These are phyloP conservation scores for Poicephalus gulielmi DNA, from an alignment of 2,113 vertebrate species.

Conservation along the genomic window DNA sequence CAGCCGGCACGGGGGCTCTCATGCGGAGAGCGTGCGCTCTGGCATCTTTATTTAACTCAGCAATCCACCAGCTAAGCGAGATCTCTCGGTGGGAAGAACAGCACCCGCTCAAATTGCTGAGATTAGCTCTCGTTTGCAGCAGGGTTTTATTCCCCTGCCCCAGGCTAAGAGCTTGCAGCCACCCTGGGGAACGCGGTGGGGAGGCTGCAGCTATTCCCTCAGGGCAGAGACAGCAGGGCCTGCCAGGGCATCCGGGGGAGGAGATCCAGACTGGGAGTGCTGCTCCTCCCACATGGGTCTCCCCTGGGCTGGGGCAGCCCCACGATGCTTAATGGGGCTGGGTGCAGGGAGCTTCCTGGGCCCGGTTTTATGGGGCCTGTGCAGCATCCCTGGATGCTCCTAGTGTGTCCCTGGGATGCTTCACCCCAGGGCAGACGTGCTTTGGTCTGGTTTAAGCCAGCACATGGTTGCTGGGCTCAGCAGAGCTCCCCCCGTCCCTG, in stretches of 20 bases:
- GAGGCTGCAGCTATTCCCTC: not conserved
- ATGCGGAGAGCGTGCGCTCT: not conserved
- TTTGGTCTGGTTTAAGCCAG: not conserved
- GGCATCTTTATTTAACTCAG: not conserved
- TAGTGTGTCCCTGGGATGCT: not conserved
- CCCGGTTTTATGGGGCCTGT: not conserved
- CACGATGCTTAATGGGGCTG: not conserved
- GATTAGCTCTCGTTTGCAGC: not conserved
- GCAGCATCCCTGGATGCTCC: not conserved
- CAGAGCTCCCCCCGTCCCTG: not conserved
- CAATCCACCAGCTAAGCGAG: not conserved
- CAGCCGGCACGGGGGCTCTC: not conserved
- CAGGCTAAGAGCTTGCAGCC: not conserved
- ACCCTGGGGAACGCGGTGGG: accelerated
- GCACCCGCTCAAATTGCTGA: not conserved
- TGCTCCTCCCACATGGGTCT: not conserved
- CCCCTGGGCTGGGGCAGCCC: not conserved
- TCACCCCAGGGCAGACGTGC: not conserved
- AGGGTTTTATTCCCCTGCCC: not conserved
- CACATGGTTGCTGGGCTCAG: not conserved
- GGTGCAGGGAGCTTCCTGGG: not conserved
- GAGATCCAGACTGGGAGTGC: not conserved
- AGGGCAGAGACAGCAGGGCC: accelerated
- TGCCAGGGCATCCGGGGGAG: not conserved
- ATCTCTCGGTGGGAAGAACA: not conserved